These are phyloP conservation scores for Neoniphon sammara DNA, from an alignment of 2,797 vertebrate species.

Conservation along the genomic window DNA sequence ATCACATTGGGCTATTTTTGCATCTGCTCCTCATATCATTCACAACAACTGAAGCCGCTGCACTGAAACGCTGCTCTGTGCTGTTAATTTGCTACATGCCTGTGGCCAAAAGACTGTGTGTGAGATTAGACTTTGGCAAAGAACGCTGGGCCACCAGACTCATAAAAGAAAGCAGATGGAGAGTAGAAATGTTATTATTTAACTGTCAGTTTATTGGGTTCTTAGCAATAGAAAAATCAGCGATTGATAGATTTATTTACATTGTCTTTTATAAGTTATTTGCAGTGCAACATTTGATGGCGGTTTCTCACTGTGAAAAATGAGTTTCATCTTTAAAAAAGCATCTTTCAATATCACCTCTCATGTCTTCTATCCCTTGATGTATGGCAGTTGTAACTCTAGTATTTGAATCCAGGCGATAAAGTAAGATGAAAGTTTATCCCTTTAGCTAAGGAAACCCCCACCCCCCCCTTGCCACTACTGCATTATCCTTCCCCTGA, in stretches of 20 bases:
- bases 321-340: no score
- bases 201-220: not conserved
- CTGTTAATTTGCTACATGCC: conserved; percentile 53
- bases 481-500: conserved; percentile 46
- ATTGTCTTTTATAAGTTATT: not conserved
- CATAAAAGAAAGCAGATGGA: conserved; percentile 9
- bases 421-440: conserved; percentile 41
- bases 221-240: no score
- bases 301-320: no score
- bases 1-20: conserved; percentile 73
- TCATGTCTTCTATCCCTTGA: conserved; percentile 15
- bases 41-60: conserved; percentile 34
- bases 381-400: conserved; percentile 21
- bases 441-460: conserved; percentile 15
- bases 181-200: not conserved
- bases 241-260: conserved; percentile 6
- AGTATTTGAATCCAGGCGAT: conserved; percentile 40
- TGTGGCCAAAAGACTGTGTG: conserved; percentile 13
- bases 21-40: conserved; percentile 39
- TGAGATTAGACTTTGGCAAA: conserved; percentile 15
- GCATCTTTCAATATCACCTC: no score
- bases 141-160: not conserved
- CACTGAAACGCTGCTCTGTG: conserved; percentile 18
- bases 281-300: no score
- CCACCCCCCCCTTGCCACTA: conserved; percentile 9